Evolutionary conservation across 2,888 invertebrate genomes (phyloP), one percentile per base, ranked within the genome.

Genomic region (Agrochola litura): DNA sequence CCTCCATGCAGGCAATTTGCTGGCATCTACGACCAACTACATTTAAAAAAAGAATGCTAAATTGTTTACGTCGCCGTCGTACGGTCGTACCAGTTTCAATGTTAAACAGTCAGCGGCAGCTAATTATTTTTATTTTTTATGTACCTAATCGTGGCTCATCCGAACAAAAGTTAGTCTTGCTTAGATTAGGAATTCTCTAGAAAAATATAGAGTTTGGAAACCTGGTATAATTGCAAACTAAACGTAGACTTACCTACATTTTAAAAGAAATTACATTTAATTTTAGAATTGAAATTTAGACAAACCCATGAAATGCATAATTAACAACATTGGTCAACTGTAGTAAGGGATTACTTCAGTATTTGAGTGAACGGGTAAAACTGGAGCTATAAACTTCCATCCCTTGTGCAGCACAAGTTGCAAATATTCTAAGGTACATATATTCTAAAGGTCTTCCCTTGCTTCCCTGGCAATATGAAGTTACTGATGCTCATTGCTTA

Each of bases 1-100:
- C 68, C 71, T 69, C 19, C 61, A 68, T 69, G 70, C 76, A 56
- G 65, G 73, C 78, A 85, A 82, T 85, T 77, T 77, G 25, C 83
- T 60, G 63, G 58, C 71, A 63, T 73, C 85, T 66, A 71, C 76
- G 56, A 52, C 65, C 22, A 79, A 78, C 52, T 61, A 70, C 56
- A 82, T 70, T 43, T 22, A 41, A 68, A 77, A 77, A 68, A 76
- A 65, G 41, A 71, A 63, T 10, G n/a, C 19, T 37, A 61, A 71
- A 63, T 60, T 58, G n/a, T 70, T 37, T 46, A 46, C 12, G 46
- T 37, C n/a, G 37, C 5, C n/a, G n/a, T n/a, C n/a, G n/a, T n/a
- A n/a, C n/a, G n/a, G 5, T 25, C 61, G 41, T 58, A 60, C 60
- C 49, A 69, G 41, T 74, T 85, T 58, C 41, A 75, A 61, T 61